Conservation (phyloP, 2,113 vertebrate genomes). For the Micromys minutus region DNA sequence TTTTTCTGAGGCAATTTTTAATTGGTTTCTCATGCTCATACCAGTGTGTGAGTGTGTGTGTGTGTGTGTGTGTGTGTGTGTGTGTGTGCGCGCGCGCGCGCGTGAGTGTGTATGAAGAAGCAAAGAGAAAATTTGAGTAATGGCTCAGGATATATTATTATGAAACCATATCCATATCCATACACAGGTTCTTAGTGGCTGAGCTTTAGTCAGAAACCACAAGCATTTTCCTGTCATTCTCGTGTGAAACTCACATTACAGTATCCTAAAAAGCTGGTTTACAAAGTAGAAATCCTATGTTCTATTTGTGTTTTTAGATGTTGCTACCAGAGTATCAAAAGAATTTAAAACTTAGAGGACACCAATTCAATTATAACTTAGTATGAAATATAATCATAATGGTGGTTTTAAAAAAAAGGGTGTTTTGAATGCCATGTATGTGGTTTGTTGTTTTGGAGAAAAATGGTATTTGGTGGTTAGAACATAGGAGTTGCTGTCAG, state of each 20-base stretch:
- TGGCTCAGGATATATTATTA: not conserved
- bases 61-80: conserved; percentile 39
- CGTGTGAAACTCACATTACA: conserved; percentile 21
- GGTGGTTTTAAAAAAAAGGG: conserved; percentile 66
- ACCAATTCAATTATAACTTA: conserved; percentile 61
- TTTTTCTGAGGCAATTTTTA: conserved; percentile 36
- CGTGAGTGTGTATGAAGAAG: conserved; percentile 37
- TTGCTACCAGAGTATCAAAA: conserved; percentile 58
- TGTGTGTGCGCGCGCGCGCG: not conserved
- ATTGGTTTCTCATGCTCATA: not conserved
- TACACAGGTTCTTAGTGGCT: conserved; percentile 56
- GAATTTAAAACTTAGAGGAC: conserved; percentile 47
- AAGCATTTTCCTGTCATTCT: conserved; percentile 52
- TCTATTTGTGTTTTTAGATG: conserved; percentile 40
- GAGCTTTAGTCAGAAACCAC: conserved; percentile 65
- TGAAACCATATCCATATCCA: not conserved
- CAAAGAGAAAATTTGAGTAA: conserved; percentile 36
- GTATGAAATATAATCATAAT: conserved; percentile 59
- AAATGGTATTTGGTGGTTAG: conserved; percentile 76
- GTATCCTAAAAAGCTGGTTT: not conserved
- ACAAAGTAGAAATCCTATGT: conserved; percentile 53
- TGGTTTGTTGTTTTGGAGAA: conserved; percentile 79
- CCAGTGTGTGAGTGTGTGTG: conserved; percentile 20
- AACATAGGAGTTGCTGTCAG: conserved; percentile 78
- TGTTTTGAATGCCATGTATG: conserved; percentile 68